Evolutionary conservation across 2,797 vertebrate species (phyloP).

Genomic region (Sternarchorhynchus goeldii): DNA sequence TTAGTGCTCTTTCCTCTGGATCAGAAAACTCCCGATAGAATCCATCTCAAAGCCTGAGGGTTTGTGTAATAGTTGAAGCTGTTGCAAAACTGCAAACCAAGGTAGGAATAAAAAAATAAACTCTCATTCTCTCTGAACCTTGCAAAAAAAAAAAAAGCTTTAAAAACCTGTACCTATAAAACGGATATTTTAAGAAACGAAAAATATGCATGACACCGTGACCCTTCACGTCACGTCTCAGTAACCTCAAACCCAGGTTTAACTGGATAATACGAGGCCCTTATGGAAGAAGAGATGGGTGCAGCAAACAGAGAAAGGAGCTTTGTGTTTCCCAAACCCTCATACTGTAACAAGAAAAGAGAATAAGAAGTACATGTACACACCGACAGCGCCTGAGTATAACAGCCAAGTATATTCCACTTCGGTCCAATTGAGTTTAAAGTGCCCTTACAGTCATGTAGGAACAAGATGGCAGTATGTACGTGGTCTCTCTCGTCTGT

Average conservation of each 20-base stretch:
- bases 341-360: too few relatives aligned
- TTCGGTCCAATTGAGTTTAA: neutral
- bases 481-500: neutral
- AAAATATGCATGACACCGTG: too few relatives aligned
- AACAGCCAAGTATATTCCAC: neutral
- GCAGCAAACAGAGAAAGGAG: neutral
- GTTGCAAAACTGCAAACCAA: neutral
- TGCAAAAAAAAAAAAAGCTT: neutral
- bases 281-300: too few relatives aligned
- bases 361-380: too few relatives aligned
- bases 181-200: too few relatives aligned
- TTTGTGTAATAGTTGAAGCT: neutral
- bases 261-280: neutral
- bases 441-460: neutral
- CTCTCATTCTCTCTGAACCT: neutral
- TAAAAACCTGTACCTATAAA: neutral
- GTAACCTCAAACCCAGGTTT: neutral
- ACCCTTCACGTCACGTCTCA: neutral
- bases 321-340: neutral
- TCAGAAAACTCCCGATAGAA: neutral
- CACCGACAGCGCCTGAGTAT: too few relatives aligned
- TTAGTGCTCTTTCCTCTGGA: conserved; percentile 22
- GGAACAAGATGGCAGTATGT: too few relatives aligned
- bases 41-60: neutral
- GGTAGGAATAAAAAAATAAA: neutral